Evolutionary conservation across 2,797 vertebrate species (phyloP).

Genomic region (Phataginus tetradactyla): DNA sequence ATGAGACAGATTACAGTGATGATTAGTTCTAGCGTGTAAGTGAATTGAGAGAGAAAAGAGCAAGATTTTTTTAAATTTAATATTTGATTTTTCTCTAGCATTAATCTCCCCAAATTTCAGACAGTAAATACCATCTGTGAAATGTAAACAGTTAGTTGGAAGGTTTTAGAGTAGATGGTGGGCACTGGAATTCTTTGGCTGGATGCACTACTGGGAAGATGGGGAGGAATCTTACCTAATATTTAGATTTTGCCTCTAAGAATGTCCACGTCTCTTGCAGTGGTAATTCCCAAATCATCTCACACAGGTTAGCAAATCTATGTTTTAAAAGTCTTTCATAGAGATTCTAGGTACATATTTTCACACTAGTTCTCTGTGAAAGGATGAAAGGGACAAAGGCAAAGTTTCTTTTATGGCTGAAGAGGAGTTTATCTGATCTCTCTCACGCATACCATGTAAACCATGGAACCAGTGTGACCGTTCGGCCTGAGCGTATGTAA

Average conservation of each 20-base stretch:
- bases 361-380: background rate
- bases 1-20: background rate
- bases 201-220: background rate
- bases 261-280: background rate
- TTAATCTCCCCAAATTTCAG: constrained; percentile 19
- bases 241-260: constrained; percentile 21
- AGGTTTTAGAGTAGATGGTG: background rate
- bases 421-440: background rate
- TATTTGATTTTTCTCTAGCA: constrained; percentile 17
- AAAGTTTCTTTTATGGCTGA: background rate
- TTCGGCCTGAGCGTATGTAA: background rate
- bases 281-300: background rate
- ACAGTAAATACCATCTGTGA: background rate
- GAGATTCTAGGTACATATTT: background rate
- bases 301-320: background rate
- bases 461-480: background rate
- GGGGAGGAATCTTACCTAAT: background rate
- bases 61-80: background rate
- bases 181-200: background rate
- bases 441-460: background rate
- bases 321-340: background rate
- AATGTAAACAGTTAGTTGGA: background rate
- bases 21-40: background rate
- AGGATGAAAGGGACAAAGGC: background rate
- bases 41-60: background rate